Conservation (phyloP, 2,113 vertebrate species). For the Upupa epops region DNA sequence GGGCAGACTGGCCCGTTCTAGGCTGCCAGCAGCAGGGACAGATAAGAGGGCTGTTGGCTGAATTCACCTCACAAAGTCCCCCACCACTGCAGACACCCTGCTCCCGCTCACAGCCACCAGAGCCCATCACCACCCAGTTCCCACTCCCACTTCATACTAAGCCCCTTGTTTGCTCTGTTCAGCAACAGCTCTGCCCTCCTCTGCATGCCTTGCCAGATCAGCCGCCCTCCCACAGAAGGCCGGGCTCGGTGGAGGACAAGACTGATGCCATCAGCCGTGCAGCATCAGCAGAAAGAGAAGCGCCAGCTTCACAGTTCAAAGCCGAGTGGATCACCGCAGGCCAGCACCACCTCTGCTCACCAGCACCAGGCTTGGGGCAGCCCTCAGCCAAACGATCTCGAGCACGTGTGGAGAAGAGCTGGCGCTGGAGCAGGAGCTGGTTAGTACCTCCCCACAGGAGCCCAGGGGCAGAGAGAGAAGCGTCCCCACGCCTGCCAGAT, state of each 20-base stretch:
- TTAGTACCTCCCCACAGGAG: not conserved
- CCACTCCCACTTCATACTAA: not conserved
- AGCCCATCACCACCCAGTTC: not conserved
- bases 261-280: not conserved
- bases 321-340: not conserved
- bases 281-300: not conserved
- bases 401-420: slow-evolving; percentile 10
- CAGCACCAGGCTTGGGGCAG: not conserved
- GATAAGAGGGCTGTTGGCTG: not conserved
- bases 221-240: not conserved
- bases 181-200: not conserved
- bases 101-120: not conserved
- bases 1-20: not conserved
- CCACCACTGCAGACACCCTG: not conserved
- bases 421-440: not conserved
- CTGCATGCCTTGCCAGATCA: not conserved
- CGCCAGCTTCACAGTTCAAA: not conserved
- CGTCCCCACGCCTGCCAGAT: slow-evolving; percentile 38
- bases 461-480: slow-evolving; percentile 44
- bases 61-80: not conserved
- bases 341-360: not conserved
- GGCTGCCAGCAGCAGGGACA: not conserved
- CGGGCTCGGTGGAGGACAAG: not conserved
- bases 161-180: not conserved
- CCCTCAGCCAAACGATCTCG: not conserved